These are phyloP conservation scores for Dasysyrphus tricinctus DNA, from an alignment of 2,888 invertebrate species.

Conservation along the genomic window DNA sequence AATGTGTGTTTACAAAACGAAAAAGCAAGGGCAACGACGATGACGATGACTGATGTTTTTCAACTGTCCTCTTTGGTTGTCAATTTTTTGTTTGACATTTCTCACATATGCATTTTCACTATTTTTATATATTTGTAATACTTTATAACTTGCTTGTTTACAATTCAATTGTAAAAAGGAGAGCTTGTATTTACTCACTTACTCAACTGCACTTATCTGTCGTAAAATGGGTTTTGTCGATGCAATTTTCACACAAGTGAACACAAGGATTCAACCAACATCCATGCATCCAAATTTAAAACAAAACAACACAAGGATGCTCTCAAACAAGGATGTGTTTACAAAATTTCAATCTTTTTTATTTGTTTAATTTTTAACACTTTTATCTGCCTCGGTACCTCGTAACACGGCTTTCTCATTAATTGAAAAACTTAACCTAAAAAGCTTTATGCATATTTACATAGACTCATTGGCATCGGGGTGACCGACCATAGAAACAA, in stretches of 20 bases:
- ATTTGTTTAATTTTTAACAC: constrained; percentile 26
- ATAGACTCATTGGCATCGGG: constrained; percentile 42
- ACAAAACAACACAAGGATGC: neutral
- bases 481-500: constrained; percentile 9
- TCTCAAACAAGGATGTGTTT: constrained; percentile 36
- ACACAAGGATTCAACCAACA: neutral
- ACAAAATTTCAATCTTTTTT: constrained; percentile 36
- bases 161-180: constrained; percentile 47
- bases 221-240: constrained; percentile 36
- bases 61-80: neutral
- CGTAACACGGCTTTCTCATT: constrained; percentile 29
- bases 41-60: constrained; percentile 7
- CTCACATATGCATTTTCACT: constrained; percentile 5
- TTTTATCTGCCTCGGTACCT: constrained; percentile 34
- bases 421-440: constrained; percentile 54
- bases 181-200: constrained; percentile 49
- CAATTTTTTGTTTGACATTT: constrained; percentile 29
- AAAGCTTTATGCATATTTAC: constrained; percentile 64
- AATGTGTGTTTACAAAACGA: constrained; percentile 17
- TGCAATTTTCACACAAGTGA: constrained; percentile 32
- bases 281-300: neutral
- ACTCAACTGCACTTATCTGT: constrained; percentile 9
- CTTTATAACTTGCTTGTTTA: constrained; percentile 51
- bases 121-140: neutral
- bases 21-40: neutral